Evolutionary conservation across 2,113 vertebrate species (phyloP), one percentile per base, ranked within the genome.

Genomic region (Saimiri boliviensis): DNA sequence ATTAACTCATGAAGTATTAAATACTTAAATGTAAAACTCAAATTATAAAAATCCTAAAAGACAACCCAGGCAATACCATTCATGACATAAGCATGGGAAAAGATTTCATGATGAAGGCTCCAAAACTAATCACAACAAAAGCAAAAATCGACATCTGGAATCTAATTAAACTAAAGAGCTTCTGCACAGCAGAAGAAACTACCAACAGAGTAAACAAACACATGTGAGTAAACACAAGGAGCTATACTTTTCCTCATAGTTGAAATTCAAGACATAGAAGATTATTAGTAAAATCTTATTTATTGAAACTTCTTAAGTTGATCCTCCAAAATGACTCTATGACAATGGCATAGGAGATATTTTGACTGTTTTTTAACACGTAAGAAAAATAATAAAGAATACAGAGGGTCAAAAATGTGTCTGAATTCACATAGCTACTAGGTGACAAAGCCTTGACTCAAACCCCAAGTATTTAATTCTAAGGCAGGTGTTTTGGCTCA

Each of bases 351-450:
- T 42, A 66, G 6, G 20, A 23, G 63, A 42, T 71, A 21, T 40
- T 81, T 54, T 80, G 21, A 49, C 5, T 25, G 42, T n/a, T 32
- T 56, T 71, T n/a, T 25, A 30, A 88, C 1, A 74, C 2, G 30
- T 87, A 84, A 80, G 49, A 86, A 89, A 63, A 86, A 74, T 63
- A 93, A 95, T 45, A 32, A 89, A 87, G 42, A 25, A 56, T 54
- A 17, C 25, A 56, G 20, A 82, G 8, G 6, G 3, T 30, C 45
- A 85, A 81, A 54, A 90, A 37, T 5, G 40, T 73, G 8, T 83
- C 71, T 81, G n/a, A 80, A 79, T 32, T 88, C 56, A 81, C 8
- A 88, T 32, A 84, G 13, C 17, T 85, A 73, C 6, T 63, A 60
- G 5, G 37, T 42, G 23, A 32, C 40, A 86, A 77, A 96, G 32